Conservation (phyloP, 2,113 vertebrate genomes). For the Sylvietta virens region DNA sequence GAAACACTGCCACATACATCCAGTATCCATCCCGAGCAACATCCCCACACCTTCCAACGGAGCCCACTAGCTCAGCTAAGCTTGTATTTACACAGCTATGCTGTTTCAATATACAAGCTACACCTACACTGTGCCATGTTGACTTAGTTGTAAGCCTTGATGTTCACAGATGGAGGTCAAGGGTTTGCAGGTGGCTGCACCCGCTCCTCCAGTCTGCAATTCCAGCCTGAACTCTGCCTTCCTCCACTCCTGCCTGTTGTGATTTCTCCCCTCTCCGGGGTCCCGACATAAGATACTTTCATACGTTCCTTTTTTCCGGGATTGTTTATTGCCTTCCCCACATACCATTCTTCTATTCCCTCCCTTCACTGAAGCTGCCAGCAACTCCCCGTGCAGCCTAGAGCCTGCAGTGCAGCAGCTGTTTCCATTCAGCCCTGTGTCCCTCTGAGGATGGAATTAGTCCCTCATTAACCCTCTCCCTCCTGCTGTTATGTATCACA, state of each 20-base stretch:
- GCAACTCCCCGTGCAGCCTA: background rate
- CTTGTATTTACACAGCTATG: background rate
- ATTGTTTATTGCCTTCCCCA: background rate
- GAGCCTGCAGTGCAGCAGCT: background rate
- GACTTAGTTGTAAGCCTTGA: background rate
- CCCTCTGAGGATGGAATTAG: background rate
- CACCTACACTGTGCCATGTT: background rate
- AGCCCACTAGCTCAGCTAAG: background rate
- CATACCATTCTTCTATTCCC: background rate
- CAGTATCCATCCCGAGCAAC: background rate
- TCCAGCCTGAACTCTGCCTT: background rate
- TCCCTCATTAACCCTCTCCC: background rate
- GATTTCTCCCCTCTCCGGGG: background rate
- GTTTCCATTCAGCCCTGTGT: background rate
- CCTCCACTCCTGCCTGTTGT: background rate
- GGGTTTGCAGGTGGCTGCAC: background rate
- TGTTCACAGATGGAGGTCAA: background rate
- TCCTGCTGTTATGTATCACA: background rate
- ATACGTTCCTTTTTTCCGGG: background rate
- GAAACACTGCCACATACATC: background rate
- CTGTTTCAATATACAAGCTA: background rate
- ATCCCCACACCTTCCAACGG: background rate
- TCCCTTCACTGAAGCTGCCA: background rate
- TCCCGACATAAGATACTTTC: background rate
- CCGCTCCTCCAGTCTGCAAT: fast-evolving